These are phyloP conservation scores for Gymnothorax reevesii DNA, from an alignment of 2,797 vertebrate species.

Conservation along the genomic window DNA sequence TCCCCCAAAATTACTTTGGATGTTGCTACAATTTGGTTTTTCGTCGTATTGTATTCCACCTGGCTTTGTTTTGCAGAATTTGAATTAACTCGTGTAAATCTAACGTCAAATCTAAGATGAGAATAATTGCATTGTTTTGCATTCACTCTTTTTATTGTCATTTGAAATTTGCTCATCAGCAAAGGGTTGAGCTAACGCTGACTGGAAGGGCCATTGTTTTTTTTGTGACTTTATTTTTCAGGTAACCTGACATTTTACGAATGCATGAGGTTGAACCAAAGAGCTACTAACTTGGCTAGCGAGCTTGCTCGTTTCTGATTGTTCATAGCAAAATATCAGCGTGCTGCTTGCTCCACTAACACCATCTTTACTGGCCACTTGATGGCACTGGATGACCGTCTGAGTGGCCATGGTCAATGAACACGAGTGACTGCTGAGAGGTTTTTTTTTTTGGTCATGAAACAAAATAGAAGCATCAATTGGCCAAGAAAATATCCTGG, in stretches of 20 bases:
- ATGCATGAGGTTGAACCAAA: background rate
- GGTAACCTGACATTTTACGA: conserved; percentile 51
- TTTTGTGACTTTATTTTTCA: background rate
- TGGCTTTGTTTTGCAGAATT: background rate
- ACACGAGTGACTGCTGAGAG: background rate
- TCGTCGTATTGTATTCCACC: background rate
- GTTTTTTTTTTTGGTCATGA: background rate
- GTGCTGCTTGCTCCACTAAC: background rate
- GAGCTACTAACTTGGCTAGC: background rate
- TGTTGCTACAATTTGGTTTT: background rate
- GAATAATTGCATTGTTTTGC: too few relatives aligned
- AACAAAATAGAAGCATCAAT: background rate
- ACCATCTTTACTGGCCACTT: conserved; percentile 12
- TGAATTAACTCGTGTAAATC: too few relatives aligned
- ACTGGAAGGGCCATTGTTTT: background rate
- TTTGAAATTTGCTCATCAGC: background rate
- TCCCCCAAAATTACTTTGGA: too few relatives aligned
- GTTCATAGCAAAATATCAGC: background rate
- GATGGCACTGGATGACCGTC: conserved; percentile 14
- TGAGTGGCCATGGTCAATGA: background rate
- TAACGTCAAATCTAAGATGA: too few relatives aligned
- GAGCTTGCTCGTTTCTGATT: background rate
- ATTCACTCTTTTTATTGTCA: background rate
- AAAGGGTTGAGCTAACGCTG: background rate
- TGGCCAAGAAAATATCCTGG: background rate